Base-by-base conservation (phyloP, 2,797 vertebrate species). In the Pangasius krempfi region DNA sequence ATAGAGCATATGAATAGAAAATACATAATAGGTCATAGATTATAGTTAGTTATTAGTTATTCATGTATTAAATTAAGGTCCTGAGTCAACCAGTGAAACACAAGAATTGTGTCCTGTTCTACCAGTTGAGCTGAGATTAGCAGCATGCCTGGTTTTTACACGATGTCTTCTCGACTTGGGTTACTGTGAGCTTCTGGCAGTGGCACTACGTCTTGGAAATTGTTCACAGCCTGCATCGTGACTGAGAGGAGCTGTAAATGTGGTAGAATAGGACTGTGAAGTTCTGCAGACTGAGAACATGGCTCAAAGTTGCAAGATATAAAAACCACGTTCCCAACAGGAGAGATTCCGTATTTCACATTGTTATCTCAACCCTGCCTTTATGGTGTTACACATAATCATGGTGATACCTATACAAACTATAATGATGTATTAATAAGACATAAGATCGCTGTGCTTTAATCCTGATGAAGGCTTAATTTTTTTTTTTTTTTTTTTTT, bases 121-220 rank as follows among this genome's bases (percentile, higher is more conserved):
- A 66, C 16, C 60, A 70, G 82, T 66, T 66, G 44, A 68, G 64
- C 73, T 85, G 84, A 78, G 89, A 76, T 37, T 54, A 79, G 70
- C 79, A 89, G 73, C 58, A 40, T 80, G 75, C 56, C 85, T 79
- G 54, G 13, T 58, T 85, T 76, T 88, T 54, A 78, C 89, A 85
- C 50, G 33, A 44, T 33, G 47, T 88, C 72, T 56, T 14, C 87
- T 84, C 72, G n/a, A 87, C 88, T 87, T 81, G 89, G 76, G 80
- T 90, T 89, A 85, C 70, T 80, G 68, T 89, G 75, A 88, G 86
- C 85, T 89, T 76, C 80, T 91, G 89, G 83, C 89, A 90, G 64
- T 4, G 70, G 40, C 50, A n/a, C 81, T 86, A 78, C 58, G 33
- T 60, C 72, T 86, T 90, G 88, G 82, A 86, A 86, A 79, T 47